Conservation (phyloP, 2,888 invertebrate genomes). For the Limnephilus rhombicus region DNA sequence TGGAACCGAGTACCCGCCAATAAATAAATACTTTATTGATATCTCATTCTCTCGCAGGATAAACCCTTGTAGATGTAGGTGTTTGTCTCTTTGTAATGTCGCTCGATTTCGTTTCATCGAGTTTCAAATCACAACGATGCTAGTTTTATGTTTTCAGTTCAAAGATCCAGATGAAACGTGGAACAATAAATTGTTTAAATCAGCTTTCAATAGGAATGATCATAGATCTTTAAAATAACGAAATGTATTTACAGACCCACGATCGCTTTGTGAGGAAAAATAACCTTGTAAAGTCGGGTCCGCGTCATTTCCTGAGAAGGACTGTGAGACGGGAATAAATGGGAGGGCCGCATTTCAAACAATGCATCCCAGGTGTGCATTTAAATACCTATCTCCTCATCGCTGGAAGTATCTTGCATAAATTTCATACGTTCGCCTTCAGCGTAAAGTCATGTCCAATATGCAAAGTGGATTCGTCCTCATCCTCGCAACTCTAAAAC, state of each 20-base stretch:
- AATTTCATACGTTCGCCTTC: constrained; percentile 35
- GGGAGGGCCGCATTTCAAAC: constrained; percentile 13
- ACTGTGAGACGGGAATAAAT: neutral
- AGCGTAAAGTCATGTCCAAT: constrained; percentile 22
- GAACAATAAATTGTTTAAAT: neutral
- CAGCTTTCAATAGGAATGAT: neutral
- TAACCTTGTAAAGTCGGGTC: neutral
- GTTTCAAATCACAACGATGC: too few relatives aligned
- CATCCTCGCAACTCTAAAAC: neutral
- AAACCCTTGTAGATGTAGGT: too few relatives aligned
- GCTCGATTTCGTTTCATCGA: too few relatives aligned
- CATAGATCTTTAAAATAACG: neutral
- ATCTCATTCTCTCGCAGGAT: too few relatives aligned
- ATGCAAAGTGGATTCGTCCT: constrained; percentile 20
- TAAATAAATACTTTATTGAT: too few relatives aligned
- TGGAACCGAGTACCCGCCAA: too few relatives aligned
- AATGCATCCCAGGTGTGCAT: constrained; percentile 44
- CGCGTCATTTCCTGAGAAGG: constrained; percentile 15
- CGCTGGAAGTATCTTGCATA: constrained; percentile 38
- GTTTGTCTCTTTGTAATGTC: too few relatives aligned
- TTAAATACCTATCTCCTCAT: constrained; percentile 40
- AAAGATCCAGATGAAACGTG: too few relatives aligned
- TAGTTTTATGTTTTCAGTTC: too few relatives aligned
- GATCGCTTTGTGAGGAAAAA: neutral
- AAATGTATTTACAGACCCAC: neutral